Percentiles rank a stretch among this genome's conserved stretches.
Conservation (phyloP, 2,888 invertebrate species). For the Endotricha flammealis region DNA sequence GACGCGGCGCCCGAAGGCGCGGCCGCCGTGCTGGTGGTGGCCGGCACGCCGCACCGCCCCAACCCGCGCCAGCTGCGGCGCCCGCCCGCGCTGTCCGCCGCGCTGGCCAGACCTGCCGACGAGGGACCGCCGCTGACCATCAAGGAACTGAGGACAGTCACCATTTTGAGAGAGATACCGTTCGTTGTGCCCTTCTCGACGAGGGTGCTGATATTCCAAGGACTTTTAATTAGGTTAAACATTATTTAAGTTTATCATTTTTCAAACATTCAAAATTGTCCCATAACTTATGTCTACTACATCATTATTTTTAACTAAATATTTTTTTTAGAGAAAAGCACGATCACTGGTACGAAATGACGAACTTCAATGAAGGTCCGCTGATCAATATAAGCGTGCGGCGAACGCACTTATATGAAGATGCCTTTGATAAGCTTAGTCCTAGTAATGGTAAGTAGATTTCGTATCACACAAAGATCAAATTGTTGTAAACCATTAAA, state of each 20-base stretch:
- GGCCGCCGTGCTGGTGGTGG: slow-evolving; percentile 16
- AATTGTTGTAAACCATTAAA: no score
- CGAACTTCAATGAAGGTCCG: slow-evolving; percentile 86
- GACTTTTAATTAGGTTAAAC: slow-evolving; percentile 74
- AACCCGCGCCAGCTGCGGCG: slow-evolving; percentile 33
- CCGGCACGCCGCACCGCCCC: slow-evolving; percentile 28
- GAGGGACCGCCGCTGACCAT: slow-evolving; percentile 91
- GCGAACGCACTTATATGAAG: slow-evolving; percentile 97
- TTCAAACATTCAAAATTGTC: no score
- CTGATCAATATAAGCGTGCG: slow-evolving; percentile 87
- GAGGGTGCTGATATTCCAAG: slow-evolving; percentile 90
- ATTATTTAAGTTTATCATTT: slow-evolving; percentile 2
- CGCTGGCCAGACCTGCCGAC: slow-evolving; percentile 74
- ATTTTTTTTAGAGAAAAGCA: slow-evolving; percentile 76
- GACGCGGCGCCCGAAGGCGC: slow-evolving; percentile 40
- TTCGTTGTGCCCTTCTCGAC: slow-evolving; percentile 96
- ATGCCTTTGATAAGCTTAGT: slow-evolving; percentile 96
- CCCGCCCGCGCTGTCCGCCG: slow-evolving; percentile 22
- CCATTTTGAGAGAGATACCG: slow-evolving; percentile 93
- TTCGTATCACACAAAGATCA: no score
- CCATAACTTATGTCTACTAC: no score
- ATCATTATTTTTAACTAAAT: slow-evolving; percentile 1
- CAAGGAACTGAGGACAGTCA: slow-evolving; percentile 91
- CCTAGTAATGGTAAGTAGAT: slow-evolving; percentile 87
- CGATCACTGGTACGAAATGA: slow-evolving; percentile 85